A percentile compares a stretch with the other conserved stretches of the same genome.
Conservation (phyloP, 2,888 invertebrate species). For the Drosophila antonietae region DNA sequence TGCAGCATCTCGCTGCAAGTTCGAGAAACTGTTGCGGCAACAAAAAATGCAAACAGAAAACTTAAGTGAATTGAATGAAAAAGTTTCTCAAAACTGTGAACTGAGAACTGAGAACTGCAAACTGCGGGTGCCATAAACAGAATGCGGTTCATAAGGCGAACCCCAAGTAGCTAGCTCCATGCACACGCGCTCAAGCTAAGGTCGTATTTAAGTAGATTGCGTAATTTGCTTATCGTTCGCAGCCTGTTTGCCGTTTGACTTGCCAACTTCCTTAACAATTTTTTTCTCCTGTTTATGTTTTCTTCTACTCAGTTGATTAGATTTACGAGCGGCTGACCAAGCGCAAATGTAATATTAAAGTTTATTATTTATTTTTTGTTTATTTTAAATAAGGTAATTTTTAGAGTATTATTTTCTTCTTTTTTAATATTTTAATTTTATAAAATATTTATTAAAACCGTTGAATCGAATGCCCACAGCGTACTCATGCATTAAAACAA, state of each 20-base stretch:
- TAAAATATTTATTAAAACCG: constrained; percentile 10
- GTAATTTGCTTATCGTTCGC: constrained; percentile 55
- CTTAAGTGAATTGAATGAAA: constrained; percentile 78
- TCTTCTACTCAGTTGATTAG: constrained; percentile 35
- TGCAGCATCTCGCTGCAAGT: constrained; percentile 28
- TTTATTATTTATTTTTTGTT: not conserved
- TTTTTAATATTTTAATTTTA: not conserved
- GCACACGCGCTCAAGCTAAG: constrained; percentile 17
- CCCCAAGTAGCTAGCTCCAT: constrained; percentile 2
- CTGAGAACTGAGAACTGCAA: constrained; percentile 46
- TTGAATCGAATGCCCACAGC: not conserved
- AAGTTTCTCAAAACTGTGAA: constrained; percentile 64
- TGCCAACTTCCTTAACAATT: constrained; percentile 17
- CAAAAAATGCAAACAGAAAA: constrained; percentile 71
- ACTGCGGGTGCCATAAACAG: constrained; percentile 65
- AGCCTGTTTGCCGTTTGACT: constrained; percentile 41
- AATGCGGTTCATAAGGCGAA: constrained; percentile 52
- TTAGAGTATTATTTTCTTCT: not conserved
- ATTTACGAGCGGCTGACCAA: constrained; percentile 10
- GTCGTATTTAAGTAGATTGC: constrained; percentile 51
- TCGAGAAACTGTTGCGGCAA: constrained; percentile 59
- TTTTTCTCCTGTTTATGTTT: not conserved
- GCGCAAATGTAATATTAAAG: not conserved
- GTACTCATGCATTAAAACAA: not conserved
- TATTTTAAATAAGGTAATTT: not conserved